Percentiles rank a stretch among this genome's conserved stretches.
Evolutionary conservation across 2,888 invertebrate species (phyloP).

Genomic region (Netelia inedita): DNA sequence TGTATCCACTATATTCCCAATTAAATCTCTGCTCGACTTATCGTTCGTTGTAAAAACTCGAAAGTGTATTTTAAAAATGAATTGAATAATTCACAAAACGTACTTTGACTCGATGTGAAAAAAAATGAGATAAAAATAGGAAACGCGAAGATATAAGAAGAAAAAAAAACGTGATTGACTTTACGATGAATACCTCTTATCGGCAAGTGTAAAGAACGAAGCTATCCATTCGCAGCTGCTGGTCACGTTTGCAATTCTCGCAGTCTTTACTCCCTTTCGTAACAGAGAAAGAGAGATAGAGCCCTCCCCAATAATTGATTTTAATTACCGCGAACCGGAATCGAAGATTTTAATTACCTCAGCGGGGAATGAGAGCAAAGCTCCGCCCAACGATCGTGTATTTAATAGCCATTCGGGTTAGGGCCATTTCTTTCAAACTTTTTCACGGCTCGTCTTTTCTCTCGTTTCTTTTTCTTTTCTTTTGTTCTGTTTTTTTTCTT

Average conservation of each 20-base stretch:
- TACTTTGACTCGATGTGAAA: too few relatives aligned
- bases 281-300: constrained; percentile 28
- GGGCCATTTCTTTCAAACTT: constrained; percentile 40
- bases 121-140: too few relatives aligned
- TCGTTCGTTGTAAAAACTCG: too few relatives aligned
- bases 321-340: constrained; percentile 64
- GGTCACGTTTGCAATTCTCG: neutral
- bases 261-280: constrained; percentile 20
- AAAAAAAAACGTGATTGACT: too few relatives aligned
- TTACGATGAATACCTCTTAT: too few relatives aligned
- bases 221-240: constrained; percentile 11
- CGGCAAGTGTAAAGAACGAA: neutral
- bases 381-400: constrained; percentile 41
- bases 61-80: too few relatives aligned
- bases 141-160: too few relatives aligned
- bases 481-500: too few relatives aligned
- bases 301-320: constrained; percentile 51
- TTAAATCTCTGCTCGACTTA: too few relatives aligned
- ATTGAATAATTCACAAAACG: too few relatives aligned
- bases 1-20: too few relatives aligned
- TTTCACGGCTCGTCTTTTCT: constrained; percentile 28
- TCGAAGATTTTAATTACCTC: constrained; percentile 72
- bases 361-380: constrained; percentile 53
- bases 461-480: neutral
- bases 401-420: constrained; percentile 50